Conservation (phyloP, 2,888 invertebrate species). For the Stegana nigrithorax region DNA sequence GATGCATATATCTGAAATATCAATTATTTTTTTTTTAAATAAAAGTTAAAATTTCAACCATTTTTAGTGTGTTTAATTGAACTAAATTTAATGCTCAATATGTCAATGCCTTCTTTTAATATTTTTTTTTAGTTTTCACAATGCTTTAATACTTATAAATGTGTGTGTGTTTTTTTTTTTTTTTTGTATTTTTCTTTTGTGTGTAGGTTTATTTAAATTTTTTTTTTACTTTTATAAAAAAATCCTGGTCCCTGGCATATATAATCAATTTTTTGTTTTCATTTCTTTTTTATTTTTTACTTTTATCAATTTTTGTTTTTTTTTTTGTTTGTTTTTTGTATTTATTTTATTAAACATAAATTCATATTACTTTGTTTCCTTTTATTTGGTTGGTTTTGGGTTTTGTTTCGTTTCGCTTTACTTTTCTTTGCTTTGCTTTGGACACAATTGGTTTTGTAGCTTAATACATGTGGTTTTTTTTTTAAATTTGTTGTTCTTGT, state of each 20-base stretch:
- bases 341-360: neutral
- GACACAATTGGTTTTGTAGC: neutral
- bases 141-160: no score
- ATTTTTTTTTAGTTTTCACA: no score
- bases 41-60: no score
- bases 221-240: no score
- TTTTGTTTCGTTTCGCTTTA: neutral
- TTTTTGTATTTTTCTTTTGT: slow-evolving; percentile 4
- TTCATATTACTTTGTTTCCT: neutral
- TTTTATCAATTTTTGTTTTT: neutral
- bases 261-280: neutral
- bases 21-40: no score
- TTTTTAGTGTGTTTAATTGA: no score
- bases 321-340: neutral
- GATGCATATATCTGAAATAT: no score
- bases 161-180: slow-evolving; percentile 23
- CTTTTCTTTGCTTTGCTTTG: neutral
- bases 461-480: neutral
- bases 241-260: no score
- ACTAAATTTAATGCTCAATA: no score
- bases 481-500: neutral
- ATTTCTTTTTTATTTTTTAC: neutral
- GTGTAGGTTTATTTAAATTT: neutral
- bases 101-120: no score
- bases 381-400: neutral